Conservation (phyloP, 37 sponge, comb jelly and placozoan genomes). For the Geodia barretti region DNA sequence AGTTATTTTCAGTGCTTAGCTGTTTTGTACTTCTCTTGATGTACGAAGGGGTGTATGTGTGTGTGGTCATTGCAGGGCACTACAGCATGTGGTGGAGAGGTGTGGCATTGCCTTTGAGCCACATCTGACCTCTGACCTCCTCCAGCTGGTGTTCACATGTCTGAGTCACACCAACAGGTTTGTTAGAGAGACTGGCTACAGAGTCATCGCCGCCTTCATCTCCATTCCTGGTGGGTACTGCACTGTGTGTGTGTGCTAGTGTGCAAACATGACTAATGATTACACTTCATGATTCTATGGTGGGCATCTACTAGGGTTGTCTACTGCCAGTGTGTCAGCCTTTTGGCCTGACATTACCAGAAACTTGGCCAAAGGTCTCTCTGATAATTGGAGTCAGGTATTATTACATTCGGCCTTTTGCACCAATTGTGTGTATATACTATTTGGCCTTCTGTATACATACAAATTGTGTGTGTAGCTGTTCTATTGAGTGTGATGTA, state of each 20-base stretch:
- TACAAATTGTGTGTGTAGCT: not conserved
- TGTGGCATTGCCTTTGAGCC: conserved; percentile 75
- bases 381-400: conserved; percentile 98
- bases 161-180: conserved; percentile 92
- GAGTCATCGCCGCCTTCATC: conserved; percentile 62
- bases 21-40: not conserved
- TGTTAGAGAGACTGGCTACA: conserved; percentile 90
- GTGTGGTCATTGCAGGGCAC: too few species aligned
- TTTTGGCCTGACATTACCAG: conserved; percentile 49
- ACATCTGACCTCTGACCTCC: conserved; percentile 68
- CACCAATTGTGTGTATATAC: too few species aligned
- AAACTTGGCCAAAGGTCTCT: conserved; percentile 71
- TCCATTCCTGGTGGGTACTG: conserved; percentile 35
- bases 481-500: too few species aligned
- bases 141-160: conserved; percentile 75
- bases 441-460: not conserved
- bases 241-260: too few species aligned
- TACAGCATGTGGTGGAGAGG: conserved; percentile 69
- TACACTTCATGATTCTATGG: too few species aligned
- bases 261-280: too few species aligned
- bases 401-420: too few species aligned
- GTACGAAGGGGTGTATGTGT: too few species aligned
- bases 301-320: conserved; percentile 2
- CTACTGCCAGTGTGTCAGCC: not conserved
- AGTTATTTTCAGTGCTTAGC: not conserved